These are phyloP conservation scores for Sinonovacula constricta DNA, from an alignment of 1,140 invertebrate genomes.

Conservation along the genomic window DNA sequence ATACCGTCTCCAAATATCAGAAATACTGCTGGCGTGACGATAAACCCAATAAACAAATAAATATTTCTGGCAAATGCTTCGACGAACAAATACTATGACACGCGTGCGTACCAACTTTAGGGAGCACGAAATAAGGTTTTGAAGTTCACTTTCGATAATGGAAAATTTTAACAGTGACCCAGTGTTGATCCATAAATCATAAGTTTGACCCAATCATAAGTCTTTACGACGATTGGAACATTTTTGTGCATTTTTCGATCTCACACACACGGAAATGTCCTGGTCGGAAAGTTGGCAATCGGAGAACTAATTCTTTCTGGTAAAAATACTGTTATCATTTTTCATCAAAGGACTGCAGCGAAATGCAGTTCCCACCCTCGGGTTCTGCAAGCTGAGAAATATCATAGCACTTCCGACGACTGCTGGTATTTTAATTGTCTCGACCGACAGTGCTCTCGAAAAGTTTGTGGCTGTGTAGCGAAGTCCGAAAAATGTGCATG, in stretches of 20 bases:
- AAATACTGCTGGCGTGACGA: no score
- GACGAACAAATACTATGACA: background rate
- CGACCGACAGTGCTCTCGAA: no score
- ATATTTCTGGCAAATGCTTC: no score
- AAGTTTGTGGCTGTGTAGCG: no score
- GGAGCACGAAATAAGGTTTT: conserved; percentile 97
- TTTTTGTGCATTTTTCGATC: no score
- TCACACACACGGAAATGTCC: no score
- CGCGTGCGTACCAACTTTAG: conserved; percentile 91
- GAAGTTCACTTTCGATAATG: conserved; percentile 96
- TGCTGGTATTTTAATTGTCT: no score
- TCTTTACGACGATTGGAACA: no score
- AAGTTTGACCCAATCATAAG: conserved; percentile 50
- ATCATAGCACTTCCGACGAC: no score
- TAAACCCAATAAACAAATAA: no score
- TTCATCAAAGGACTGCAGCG: conserved; percentile 57
- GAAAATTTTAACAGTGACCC: conserved; percentile 99
- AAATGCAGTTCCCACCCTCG: conserved; percentile 68
- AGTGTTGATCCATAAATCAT: conserved; percentile 85
- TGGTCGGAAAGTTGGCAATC: conserved; percentile 71
- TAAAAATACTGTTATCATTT: conserved; percentile 74
- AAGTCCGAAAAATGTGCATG: no score
- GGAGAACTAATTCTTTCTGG: conserved; percentile 74
- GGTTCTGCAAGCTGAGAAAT: conserved; percentile 73
- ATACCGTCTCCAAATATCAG: no score